Evolutionary conservation across 2,797 vertebrate genomes (phyloP).

Genomic region (Fundulus diaphanus): DNA sequence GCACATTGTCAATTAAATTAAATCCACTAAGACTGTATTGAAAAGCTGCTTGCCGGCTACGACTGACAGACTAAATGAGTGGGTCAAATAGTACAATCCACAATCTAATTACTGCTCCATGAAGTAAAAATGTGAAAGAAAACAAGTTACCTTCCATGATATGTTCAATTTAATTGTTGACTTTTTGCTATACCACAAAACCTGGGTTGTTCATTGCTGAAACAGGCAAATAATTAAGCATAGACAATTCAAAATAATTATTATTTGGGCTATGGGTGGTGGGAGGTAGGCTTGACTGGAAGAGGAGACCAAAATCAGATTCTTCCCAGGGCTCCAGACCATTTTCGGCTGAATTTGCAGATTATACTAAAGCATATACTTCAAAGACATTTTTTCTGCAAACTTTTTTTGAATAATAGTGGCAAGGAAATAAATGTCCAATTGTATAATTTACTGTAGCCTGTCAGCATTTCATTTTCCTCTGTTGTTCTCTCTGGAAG

Average conservation of each 20-base stretch:
- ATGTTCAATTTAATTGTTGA: neutral
- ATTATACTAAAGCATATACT: slow-evolving; percentile 26
- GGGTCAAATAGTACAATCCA: neutral
- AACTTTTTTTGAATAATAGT: slow-evolving; percentile 7
- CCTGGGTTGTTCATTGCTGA: neutral
- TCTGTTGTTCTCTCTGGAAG: slow-evolving; percentile 8
- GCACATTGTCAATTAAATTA: neutral
- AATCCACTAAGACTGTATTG: neutral
- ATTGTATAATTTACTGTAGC: neutral
- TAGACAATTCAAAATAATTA: neutral
- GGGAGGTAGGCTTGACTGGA: neutral
- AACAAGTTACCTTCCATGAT: neutral
- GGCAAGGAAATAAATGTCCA: neutral
- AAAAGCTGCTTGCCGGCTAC: neutral
- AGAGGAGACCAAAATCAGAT: neutral
- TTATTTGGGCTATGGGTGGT: neutral
- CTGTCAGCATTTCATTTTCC: neutral
- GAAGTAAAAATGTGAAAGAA: neutral
- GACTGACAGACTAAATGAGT: neutral
- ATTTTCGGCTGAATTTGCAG: neutral
- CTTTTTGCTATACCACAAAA: neutral
- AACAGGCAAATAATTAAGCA: neutral
- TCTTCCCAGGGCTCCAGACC: neutral
- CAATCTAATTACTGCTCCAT: neutral
- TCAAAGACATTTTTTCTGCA: neutral